Evolutionary conservation across 2,888 invertebrate genomes (phyloP).

Genomic region (Morinoia aosen): DNA sequence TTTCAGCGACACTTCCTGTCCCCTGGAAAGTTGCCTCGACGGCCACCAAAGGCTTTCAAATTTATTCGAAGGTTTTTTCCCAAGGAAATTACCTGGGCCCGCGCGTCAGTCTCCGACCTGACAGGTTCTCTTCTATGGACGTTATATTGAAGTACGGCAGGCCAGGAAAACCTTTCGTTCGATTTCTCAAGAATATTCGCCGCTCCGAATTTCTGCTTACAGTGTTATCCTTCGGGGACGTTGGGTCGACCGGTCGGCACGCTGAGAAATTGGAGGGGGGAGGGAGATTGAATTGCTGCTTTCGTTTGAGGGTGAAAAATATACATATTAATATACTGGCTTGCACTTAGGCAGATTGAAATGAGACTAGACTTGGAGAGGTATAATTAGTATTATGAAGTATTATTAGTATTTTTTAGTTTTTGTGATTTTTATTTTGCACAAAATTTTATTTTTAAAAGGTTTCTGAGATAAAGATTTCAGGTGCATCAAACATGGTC

Average conservation of each 20-base stretch:
- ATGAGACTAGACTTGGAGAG: neutral
- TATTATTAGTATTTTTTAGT: neutral
- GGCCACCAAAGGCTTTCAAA: conserved; percentile 43
- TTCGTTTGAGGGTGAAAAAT: neutral
- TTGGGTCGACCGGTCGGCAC: neutral
- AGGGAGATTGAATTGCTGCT: neutral
- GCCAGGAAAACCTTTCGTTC: conserved; percentile 23
- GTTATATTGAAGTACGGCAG: conserved; percentile 45
- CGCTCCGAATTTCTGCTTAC: neutral
- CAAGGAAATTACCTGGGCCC: conserved; percentile 47
- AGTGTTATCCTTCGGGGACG: conserved; percentile 3
- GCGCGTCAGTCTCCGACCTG: conserved; percentile 44
- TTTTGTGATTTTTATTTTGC: neutral
- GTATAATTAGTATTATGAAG: too few relatives aligned
- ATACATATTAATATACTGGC: neutral
- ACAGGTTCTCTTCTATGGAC: conserved; percentile 43
- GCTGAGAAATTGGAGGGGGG: conserved; percentile 6
- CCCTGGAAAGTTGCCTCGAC: conserved; percentile 34
- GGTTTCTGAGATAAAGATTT: neutral
- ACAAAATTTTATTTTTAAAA: neutral
- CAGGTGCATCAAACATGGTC: neutral
- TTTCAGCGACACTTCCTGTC: neutral
- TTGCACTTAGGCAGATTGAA: neutral
- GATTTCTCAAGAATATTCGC: conserved; percentile 20
- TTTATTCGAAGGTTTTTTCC: conserved; percentile 32